Evolutionary conservation across 2,888 invertebrate genomes (phyloP).

Genomic region (Dysmachus trigonus): DNA sequence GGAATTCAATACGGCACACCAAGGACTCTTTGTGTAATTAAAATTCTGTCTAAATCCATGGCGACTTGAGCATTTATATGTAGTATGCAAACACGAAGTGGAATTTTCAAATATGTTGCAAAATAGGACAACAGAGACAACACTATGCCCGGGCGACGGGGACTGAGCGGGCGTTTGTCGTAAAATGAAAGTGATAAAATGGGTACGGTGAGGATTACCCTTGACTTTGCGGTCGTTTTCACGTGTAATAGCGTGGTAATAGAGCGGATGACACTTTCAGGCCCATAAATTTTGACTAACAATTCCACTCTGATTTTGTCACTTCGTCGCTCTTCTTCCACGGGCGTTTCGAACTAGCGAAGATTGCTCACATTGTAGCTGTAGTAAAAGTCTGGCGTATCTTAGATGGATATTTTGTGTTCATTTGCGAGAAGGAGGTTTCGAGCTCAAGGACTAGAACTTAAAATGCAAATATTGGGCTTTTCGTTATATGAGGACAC

Average conservation of each 20-base stretch:
- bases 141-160: not conserved
- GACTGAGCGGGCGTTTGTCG: not conserved
- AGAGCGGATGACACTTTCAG: not conserved
- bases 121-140: not conserved
- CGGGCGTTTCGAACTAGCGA: not conserved
- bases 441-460: not conserved
- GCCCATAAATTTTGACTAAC: not conserved
- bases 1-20: not conserved
- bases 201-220: not conserved
- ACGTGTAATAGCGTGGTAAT: not conserved
- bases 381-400: not conserved
- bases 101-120: not conserved
- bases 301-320: not conserved
- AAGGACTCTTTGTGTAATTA: conserved; percentile 6
- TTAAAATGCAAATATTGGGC: not conserved
- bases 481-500: not conserved
- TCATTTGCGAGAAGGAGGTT: not conserved
- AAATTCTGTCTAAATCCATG: conserved; percentile 2
- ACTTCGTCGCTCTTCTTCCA: not conserved
- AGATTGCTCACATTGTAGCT: not conserved
- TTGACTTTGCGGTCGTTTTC: not conserved
- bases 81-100: not conserved
- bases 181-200: not conserved
- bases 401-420: not conserved
- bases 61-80: not conserved